Evolutionary conservation across 1,140 invertebrate species (phyloP).

Genomic region (Eriosoma lanigerum): DNA sequence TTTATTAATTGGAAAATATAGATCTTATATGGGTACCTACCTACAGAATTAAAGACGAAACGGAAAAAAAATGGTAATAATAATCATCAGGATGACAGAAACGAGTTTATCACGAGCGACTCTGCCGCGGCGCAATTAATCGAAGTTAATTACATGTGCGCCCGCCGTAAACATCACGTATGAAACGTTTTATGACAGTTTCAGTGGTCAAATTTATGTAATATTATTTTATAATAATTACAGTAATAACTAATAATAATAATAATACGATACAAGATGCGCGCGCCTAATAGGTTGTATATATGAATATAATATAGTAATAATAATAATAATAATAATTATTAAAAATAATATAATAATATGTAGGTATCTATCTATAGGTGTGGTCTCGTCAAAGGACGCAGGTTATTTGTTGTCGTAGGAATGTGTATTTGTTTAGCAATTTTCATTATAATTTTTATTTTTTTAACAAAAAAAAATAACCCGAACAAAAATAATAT

Average conservation of each 20-base stretch:
- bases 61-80: not conserved
- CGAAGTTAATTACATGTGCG: slow-evolving; percentile 27
- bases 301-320: too few species aligned
- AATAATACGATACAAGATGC: too few species aligned
- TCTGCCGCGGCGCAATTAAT: slow-evolving; percentile 28
- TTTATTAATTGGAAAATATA: too few species aligned
- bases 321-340: too few species aligned
- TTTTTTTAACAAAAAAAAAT: slow-evolving; percentile 24
- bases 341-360: too few species aligned
- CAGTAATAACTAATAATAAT: not conserved
- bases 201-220: too few species aligned
- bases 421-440: slow-evolving; percentile 39
- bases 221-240: too few species aligned
- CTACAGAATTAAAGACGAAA: too few species aligned
- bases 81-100: not conserved
- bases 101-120: not conserved
- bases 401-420: not conserved
- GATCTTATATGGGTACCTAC: not conserved
- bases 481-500: not conserved
- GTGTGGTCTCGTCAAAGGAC: slow-evolving; percentile 19
- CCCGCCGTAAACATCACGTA: not conserved
- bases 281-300: too few species aligned
- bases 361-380: not conserved
- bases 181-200: slow-evolving; percentile 22
- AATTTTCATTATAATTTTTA: not conserved